These are phyloP conservation scores for Phalacrocorax carbo DNA, from an alignment of 2,113 vertebrate species.

Conservation along the genomic window DNA sequence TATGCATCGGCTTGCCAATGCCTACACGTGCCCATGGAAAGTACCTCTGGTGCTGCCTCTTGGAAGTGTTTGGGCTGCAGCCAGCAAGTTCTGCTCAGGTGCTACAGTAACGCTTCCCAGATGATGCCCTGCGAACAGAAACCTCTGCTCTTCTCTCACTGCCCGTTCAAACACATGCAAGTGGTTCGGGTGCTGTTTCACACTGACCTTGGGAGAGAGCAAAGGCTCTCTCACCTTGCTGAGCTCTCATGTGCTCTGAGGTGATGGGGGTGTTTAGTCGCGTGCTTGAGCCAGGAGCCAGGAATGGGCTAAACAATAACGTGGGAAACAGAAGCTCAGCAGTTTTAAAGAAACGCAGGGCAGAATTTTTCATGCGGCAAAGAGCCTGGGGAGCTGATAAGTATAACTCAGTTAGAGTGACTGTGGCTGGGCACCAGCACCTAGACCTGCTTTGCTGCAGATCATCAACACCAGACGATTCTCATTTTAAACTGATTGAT, in stretches of 20 bases:
- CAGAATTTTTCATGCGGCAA: neutral
- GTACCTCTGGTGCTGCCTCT: too few species aligned
- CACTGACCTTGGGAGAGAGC: neutral
- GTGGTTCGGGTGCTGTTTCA: neutral
- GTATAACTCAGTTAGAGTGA: too few species aligned
- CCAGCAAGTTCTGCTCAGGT: neutral
- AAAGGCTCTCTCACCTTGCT: neutral
- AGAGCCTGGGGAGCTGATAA: neutral
- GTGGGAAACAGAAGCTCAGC: neutral
- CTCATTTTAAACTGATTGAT: neutral
- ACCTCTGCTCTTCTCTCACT: neutral
- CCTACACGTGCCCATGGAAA: neutral
- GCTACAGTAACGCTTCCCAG: neutral
- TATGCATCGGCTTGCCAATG: neutral
- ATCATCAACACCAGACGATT: neutral
- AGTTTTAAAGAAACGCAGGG: neutral
- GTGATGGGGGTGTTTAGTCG: neutral
- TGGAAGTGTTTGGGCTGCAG: neutral
- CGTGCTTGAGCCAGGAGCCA: neutral
- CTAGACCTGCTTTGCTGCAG: neutral
- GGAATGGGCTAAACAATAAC: neutral
- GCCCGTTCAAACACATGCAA: neutral
- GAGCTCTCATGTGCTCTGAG: neutral
- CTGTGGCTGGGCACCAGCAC: neutral
- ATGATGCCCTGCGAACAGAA: neutral